Evolutionary conservation across 2,113 vertebrate species (phyloP).

Genomic region (Hoplias malabaricus): DNA sequence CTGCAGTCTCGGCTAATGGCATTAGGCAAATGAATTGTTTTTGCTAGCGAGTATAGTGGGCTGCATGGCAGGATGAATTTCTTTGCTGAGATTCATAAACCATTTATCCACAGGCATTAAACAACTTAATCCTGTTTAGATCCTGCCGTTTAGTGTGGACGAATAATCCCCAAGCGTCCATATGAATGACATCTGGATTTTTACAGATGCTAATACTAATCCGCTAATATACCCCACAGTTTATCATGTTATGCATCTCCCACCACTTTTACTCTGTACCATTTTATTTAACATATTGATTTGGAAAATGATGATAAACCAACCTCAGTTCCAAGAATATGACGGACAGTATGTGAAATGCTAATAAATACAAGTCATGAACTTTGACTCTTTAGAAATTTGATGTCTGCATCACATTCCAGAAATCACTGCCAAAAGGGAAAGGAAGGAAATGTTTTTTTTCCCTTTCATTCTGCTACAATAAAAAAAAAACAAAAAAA

Average conservation of each 20-base stretch:
- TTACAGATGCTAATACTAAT: conserved; percentile 18
- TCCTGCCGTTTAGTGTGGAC: not conserved
- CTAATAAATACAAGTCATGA: no score
- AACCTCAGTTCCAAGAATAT: no score
- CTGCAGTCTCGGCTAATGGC: not conserved
- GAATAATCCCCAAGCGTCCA: conserved; percentile 18
- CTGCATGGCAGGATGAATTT: conserved; percentile 36
- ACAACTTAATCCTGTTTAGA: conserved; percentile 36
- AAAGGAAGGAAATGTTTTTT: no score
- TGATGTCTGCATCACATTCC: no score
- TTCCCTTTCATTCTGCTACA: no score
- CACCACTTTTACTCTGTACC: not conserved
- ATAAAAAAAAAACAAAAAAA: no score
- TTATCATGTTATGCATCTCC: not conserved
- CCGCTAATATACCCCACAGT: not conserved
- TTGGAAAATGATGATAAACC: no score
- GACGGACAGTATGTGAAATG: no score
- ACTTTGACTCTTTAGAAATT: no score
- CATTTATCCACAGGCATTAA: conserved; percentile 44
- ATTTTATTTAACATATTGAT: no score
- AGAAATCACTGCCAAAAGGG: no score
- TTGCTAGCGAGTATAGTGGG: not conserved
- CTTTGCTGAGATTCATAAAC: conserved; percentile 16
- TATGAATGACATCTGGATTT: not conserved
- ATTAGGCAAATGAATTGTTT: not conserved